Percentiles rank a stretch among this genome's conserved stretches.
phyloP scores from a whole-genome alignment of 2,797 vertebrate species.

The Capromys pilorides region DNA sequence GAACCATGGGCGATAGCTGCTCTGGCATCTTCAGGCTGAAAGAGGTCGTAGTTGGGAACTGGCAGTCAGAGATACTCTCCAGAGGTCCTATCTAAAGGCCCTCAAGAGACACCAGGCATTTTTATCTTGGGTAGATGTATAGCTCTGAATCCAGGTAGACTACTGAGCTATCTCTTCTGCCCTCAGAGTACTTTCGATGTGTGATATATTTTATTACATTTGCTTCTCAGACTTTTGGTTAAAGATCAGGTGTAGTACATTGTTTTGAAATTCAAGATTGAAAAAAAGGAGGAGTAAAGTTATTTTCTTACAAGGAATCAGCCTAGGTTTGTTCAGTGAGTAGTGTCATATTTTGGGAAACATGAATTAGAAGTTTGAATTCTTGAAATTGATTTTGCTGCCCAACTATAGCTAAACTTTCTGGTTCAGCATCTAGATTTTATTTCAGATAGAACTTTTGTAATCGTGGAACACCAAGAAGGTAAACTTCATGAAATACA shows the following conservation, averaged over 20 bases:
- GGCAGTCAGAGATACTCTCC: no score
- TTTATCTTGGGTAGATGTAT: no score
- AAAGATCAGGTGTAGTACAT: not conserved
- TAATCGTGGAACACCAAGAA: not conserved
- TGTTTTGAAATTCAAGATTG: slow-evolving; percentile 45
- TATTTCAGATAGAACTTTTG: slow-evolving; percentile 42
- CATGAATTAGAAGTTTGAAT: slow-evolving; percentile 44
- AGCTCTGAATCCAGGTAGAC: no score
- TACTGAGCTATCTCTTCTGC: no score
- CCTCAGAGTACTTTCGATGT: slow-evolving; percentile 9
- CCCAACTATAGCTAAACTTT: slow-evolving; percentile 23
- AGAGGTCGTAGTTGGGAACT: no score
- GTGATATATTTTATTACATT: not conserved
- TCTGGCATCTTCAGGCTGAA: no score
- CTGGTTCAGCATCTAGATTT: slow-evolving; percentile 45
- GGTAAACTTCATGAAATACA: not conserved
- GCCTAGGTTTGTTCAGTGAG: slow-evolving; percentile 40
- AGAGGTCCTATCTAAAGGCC: no score
- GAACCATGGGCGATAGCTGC: no score
- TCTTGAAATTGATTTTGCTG: slow-evolving; percentile 47
- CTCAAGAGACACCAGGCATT: no score
- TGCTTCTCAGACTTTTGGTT: no score
- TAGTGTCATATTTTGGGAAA: slow-evolving; percentile 33
- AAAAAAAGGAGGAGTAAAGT: not conserved
- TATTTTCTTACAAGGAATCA: slow-evolving; percentile 42